Evolutionary conservation across 2,797 vertebrate genomes (phyloP).

Genomic region (Semaprochilodus insignis): DNA sequence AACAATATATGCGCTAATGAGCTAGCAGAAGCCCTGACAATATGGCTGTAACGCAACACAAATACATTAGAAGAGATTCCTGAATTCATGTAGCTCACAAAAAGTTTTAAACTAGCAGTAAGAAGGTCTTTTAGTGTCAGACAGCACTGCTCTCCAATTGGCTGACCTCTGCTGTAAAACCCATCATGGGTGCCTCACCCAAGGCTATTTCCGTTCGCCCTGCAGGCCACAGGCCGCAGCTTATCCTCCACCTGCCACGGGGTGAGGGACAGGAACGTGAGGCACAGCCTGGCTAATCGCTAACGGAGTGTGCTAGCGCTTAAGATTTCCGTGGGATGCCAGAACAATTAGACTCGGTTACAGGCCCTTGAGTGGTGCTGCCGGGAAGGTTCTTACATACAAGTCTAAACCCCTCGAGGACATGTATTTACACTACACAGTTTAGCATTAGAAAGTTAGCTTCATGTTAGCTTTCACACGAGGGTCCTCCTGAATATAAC

Average conservation of each 20-base stretch:
- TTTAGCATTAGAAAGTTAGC: too few species aligned
- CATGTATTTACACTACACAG: neutral
- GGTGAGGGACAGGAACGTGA: neutral
- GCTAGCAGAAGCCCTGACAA: neutral
- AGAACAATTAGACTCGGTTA: conserved; percentile 36
- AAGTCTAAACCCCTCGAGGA: too few species aligned
- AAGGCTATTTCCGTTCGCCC: conserved; percentile 30
- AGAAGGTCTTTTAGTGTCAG: neutral
- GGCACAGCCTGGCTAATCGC: neutral
- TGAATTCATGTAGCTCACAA: too few species aligned
- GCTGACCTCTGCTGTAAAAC: conserved; percentile 44
- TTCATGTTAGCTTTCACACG: too few species aligned
- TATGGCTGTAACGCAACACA: too few species aligned
- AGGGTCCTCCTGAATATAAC: too few species aligned
- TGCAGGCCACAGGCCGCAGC: conserved; percentile 19
- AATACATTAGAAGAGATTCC: too few species aligned
- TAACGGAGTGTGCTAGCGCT: neutral
- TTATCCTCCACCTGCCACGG: conserved; percentile 34
- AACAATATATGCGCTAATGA: neutral
- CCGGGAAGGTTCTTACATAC: neutral
- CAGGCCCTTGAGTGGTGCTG: neutral
- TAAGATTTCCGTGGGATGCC: neutral
- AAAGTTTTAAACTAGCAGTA: neutral
- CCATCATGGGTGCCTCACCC: neutral
- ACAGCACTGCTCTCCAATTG: conserved; percentile 22